Evolutionary conservation across 2,888 invertebrate genomes (phyloP).

Genomic region (Tuberolachnus salignus): DNA sequence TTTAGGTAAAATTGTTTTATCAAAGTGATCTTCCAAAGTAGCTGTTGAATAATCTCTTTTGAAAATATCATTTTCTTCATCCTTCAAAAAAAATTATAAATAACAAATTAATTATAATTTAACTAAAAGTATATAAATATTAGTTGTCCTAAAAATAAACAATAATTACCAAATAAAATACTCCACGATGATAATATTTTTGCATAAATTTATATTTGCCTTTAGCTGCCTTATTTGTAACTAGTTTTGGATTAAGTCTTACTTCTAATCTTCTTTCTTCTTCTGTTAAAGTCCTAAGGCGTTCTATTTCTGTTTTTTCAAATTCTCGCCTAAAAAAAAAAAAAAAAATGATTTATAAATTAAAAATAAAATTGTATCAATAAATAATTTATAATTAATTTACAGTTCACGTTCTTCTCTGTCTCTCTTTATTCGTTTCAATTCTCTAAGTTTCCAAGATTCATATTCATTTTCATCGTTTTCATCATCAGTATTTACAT

Average conservation of each 20-base stretch:
- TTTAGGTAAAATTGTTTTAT: conserved; percentile 97
- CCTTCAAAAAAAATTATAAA: conserved; percentile 63
- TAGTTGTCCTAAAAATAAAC: neutral
- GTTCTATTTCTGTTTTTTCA: conserved; percentile 86
- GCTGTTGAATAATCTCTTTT: conserved; percentile 94
- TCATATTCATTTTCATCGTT: conserved; percentile 97
- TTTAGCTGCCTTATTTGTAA: conserved; percentile 93
- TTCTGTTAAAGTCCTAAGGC: conserved; percentile 91
- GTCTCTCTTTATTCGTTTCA: conserved; percentile 94
- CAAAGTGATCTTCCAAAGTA: conserved; percentile 98
- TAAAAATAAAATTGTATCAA: neutral
- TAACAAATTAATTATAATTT: neutral
- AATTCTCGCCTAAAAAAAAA: conserved; percentile 74
- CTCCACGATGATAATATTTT: conserved; percentile 99
- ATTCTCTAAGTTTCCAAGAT: conserved; percentile 95
- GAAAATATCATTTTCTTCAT: conserved; percentile 87
- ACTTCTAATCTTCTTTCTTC: conserved; percentile 91
- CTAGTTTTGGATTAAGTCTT: conserved; percentile 85
- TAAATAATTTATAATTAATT: conserved; percentile 59
- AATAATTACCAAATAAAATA: conserved; percentile 82
- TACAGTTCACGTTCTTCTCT: conserved; percentile 93
- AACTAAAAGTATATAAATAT: neutral
- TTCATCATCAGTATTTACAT: conserved; percentile 92
- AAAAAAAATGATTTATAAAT: neutral
- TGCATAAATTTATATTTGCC: conserved; percentile 99